phyloP scores from a whole-genome alignment of 2,797 vertebrate species.

The Crocodylus rhombifer region DNA sequence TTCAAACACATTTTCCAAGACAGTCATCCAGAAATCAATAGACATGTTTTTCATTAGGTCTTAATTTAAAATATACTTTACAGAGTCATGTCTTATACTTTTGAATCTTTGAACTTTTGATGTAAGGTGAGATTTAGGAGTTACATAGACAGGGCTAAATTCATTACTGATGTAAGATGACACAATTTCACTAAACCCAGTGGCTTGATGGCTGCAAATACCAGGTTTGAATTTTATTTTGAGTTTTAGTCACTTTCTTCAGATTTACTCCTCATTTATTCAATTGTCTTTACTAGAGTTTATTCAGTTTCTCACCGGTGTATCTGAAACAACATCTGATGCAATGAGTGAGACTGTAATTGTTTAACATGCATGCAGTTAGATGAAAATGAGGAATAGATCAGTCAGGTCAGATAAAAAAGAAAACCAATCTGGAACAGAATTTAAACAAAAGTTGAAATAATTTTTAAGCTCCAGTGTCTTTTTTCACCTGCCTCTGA shows the following conservation, averaged over 20 bases:
- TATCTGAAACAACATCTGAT: conserved; percentile 32
- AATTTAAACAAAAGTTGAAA: background rate
- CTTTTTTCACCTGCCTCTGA: background rate
- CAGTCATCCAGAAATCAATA: conserved; percentile 67
- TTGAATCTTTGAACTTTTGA: conserved; percentile 77
- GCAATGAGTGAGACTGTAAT: background rate
- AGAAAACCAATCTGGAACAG: background rate
- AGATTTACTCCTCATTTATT: conserved; percentile 45
- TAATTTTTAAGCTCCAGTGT: background rate
- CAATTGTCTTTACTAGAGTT: conserved; percentile 31
- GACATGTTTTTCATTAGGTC: conserved; percentile 63
- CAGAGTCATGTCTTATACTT: conserved; percentile 68
- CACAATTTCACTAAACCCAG: conserved; percentile 66
- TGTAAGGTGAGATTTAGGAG: conserved; percentile 74
- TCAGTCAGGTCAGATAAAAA: background rate
- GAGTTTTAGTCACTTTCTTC: conserved; percentile 31
- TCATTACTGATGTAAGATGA: conserved; percentile 72
- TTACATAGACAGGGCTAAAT: conserved; percentile 60
- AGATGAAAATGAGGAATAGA: background rate
- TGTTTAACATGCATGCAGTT: background rate
- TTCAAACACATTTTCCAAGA: conserved; percentile 71
- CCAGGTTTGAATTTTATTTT: conserved; percentile 70
- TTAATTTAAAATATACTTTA: conserved; percentile 76
- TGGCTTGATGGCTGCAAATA: conserved; percentile 25
- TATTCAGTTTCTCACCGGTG: background rate